Evolutionary conservation across 2,113 vertebrate genomes (phyloP), one percentile per base, ranked within the genome.

Genomic region (Ceyx cyanopectus): DNA sequence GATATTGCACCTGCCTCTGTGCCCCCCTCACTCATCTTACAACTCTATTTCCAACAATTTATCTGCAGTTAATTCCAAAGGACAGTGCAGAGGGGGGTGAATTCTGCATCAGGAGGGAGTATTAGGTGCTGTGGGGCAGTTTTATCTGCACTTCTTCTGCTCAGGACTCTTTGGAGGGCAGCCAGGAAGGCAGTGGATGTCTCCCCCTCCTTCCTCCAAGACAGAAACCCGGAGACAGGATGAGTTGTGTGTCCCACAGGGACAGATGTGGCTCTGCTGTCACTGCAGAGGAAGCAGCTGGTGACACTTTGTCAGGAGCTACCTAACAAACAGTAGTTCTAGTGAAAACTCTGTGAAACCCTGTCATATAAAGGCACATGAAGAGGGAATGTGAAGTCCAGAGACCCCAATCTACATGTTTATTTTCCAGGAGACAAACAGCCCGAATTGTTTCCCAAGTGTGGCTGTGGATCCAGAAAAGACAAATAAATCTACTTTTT

Each of bases 151-250:
- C 21, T 86, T 90, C 85, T 74, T 45, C 45, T 56, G 32, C 69
- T 81, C 80, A 46, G n/a, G 84, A 46, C 48, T 94, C 79, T 86
- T 83, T 40, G 81, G 77, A 90, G 40, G 45, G 83, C 83, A 88
- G 43, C 17, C 45, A 75, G 88, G 80, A 90, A 75, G 53, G 45
- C 29, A 63, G 63, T 56, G 43, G 69, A 60, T 7, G 6, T 67
- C 62, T 21, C 18, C 8, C 40, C 53, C 4, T 67, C 34, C 51
- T 92, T 85, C 82, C 93, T 91, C 18, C 61, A 34, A 89, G 80
- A 72, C 76, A 85, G 67, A 43, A 65, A 41, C 6, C 6, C 1
- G 45, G 85, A 85, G 75, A 82, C 87, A 89, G 90, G 93, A 91
- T 82, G 79, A 76, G 60, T 56, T 46, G 12, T 27, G 37, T 37